Conservation (phyloP, 1,140 invertebrate species). For the Halictus rubicundus region DNA sequence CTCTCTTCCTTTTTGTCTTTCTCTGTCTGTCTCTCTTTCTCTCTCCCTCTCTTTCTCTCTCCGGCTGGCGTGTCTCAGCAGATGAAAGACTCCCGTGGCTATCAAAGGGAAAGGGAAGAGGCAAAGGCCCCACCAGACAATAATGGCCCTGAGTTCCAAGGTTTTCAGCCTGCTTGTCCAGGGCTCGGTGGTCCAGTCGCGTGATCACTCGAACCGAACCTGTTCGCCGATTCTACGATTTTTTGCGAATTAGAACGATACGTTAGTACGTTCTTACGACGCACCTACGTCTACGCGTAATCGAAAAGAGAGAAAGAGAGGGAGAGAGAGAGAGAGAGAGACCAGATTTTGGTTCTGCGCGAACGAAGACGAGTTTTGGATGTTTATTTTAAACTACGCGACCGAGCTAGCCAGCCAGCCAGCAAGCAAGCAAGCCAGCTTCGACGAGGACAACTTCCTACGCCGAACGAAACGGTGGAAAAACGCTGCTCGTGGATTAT, state of each 20-base stretch:
- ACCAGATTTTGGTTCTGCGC: background rate
- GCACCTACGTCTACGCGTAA: background rate
- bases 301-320: background rate
- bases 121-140: slow-evolving; percentile 46
- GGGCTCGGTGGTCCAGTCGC: slow-evolving; percentile 17
- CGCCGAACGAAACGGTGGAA: background rate
- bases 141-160: slow-evolving; percentile 54
- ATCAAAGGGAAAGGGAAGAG: slow-evolving; percentile 52
- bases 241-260: background rate
- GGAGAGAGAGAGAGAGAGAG: no score
- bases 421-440: no score
- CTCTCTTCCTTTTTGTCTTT: background rate
- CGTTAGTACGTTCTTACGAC: no score
- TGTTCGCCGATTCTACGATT: background rate
- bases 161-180: slow-evolving; percentile 41
- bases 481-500: background rate
- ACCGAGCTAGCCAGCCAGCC: background rate
- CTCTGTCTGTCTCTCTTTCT: background rate
- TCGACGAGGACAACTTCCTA: slow-evolving; percentile 6
- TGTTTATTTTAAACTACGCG: slow-evolving; percentile 8
- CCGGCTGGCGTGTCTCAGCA: slow-evolving; percentile 19
- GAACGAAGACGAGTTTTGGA: background rate
- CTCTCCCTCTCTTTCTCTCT: no score
- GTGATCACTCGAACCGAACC: slow-evolving; percentile 18
- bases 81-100: slow-evolving; percentile 52